Base-by-base conservation (phyloP, 2,797 vertebrate genomes). In the Mareca penelope region DNA sequence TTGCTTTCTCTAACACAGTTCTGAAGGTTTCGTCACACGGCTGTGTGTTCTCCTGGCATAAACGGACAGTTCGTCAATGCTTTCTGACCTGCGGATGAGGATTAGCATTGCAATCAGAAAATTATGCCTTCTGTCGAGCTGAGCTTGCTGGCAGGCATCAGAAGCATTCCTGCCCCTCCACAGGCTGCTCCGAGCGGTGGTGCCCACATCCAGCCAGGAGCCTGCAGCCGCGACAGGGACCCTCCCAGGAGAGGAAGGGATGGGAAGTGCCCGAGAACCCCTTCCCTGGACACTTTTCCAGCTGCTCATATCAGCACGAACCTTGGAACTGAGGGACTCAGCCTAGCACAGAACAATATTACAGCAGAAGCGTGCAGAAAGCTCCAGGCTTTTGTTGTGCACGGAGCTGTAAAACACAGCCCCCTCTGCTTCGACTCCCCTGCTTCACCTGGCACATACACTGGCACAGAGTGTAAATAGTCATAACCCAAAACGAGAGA, bases 81-180 rank as follows among this genome's bases (percentile, higher is more conserved):
- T 94, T 89, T 88, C 78, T 96, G 93, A 96, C 90, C 87, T 96
- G 91, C 92, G 93, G 63, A 82, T 28, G 50, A 82, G 79, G 86
- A 91, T 96, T 95, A 93, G 75, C 75, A 80, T 93, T 91, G 94
- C 85, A 92, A 92, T 94, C 44, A 80, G 63, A 89, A 96, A 95
- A 94, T 94, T 89, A 93, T 73, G 80, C 80, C 78, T 87, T 83
- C 75, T 81, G 59, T 50, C 80, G 73, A 93, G 70, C 88, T 90
- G 70, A 83, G 82, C 81, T 93, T 88, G 89, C 93, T 70, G 89
- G 82, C 86, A 93, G 95, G 95, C 91, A 83, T 95, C 78, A 82
- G 42, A 46, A 21, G 18, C 57, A 81, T 61, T 81, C 50, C 85
- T 82, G 88, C 72, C 60, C 88, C 40, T 80, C 78, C 44, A 44